These are phyloP conservation scores for Peromyscus melanophrys DNA, from an alignment of 2,797 vertebrate species.

Conservation along the genomic window DNA sequence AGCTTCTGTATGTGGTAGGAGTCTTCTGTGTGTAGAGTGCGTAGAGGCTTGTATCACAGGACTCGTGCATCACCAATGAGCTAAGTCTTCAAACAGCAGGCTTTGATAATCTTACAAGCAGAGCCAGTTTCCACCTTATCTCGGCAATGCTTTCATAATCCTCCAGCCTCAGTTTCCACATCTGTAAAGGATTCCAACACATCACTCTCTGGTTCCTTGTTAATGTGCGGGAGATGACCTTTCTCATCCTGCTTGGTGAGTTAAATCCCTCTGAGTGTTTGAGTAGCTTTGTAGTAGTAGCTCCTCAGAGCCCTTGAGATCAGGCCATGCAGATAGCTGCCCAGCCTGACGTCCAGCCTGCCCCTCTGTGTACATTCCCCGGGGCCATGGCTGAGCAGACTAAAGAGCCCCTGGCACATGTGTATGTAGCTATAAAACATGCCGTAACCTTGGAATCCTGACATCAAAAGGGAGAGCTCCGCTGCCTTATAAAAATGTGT, in stretches of 20 bases:
- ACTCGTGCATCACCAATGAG: constrained; percentile 23
- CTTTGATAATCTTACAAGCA: not conserved
- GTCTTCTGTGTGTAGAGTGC: constrained; percentile 34
- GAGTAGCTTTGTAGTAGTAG: not conserved
- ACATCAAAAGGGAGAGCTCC: constrained; percentile 79
- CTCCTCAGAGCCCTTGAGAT: not conserved
- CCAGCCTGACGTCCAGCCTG: not conserved
- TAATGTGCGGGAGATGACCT: not conserved
- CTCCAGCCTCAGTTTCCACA: constrained; percentile 57
- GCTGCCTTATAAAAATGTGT: constrained; percentile 74
- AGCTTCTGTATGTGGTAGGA: not conserved
- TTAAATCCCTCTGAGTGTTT: not conserved
- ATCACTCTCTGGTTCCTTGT: not conserved
- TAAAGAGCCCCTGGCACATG: constrained; percentile 61
- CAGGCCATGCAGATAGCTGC: not conserved
- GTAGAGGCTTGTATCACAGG: not conserved
- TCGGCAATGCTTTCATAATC: not conserved
- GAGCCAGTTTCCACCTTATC: not conserved
- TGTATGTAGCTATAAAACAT: constrained; percentile 75
- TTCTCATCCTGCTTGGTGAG: not conserved
- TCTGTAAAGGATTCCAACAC: constrained; percentile 34
- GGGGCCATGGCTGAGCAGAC: not conserved
- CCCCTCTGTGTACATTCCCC: not conserved
- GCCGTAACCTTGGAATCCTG: constrained; percentile 70
- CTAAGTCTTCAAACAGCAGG: not conserved